phyloP scores from a whole-genome alignment of 2,888 invertebrate species.

The Tricholauxania praeusta region DNA sequence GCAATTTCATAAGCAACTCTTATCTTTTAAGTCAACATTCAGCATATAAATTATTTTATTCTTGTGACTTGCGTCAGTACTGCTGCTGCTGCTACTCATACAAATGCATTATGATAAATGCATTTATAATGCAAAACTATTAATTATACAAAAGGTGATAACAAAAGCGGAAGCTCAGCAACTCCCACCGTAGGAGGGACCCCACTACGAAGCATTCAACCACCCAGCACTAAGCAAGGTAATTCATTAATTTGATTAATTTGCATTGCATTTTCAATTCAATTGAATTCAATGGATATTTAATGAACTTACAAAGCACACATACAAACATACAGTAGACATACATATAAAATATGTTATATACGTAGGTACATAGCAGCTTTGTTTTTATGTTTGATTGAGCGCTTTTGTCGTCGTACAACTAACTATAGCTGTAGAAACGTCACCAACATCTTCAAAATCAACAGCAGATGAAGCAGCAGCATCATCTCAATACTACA shows the following conservation, averaged over 20 bases:
- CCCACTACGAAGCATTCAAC: not conserved
- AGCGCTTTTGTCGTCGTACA: too few relatives aligned
- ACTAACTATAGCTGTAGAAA: too few relatives aligned
- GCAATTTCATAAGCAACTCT: slow-evolving; percentile 1
- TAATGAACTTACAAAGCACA: slow-evolving; percentile 19
- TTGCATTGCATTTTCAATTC: slow-evolving; percentile 6
- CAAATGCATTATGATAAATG: slow-evolving; percentile 33
- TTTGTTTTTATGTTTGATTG: too few relatives aligned
- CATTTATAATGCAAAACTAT: slow-evolving; percentile 34
- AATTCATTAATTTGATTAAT: slow-evolving; percentile 32
- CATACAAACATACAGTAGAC: slow-evolving; percentile 4
- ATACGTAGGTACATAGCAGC: too few relatives aligned
- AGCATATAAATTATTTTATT: slow-evolving; percentile 26
- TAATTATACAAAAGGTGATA: slow-evolving; percentile 22
- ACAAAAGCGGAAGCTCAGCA: not conserved
- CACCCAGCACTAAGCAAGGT: not conserved
- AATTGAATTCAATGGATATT: slow-evolving; percentile 11
- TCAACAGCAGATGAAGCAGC: too few relatives aligned
- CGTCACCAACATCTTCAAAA: too few relatives aligned
- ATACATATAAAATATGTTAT: not conserved
- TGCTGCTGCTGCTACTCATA: not conserved
- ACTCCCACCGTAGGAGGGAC: not conserved
- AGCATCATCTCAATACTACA: too few relatives aligned
- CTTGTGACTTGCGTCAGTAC: too few relatives aligned
- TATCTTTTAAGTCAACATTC: slow-evolving; percentile 8